These are phyloP conservation scores for Chloroclystis v-ata DNA, from an alignment of 2,888 invertebrate species.

Conservation along the genomic window DNA sequence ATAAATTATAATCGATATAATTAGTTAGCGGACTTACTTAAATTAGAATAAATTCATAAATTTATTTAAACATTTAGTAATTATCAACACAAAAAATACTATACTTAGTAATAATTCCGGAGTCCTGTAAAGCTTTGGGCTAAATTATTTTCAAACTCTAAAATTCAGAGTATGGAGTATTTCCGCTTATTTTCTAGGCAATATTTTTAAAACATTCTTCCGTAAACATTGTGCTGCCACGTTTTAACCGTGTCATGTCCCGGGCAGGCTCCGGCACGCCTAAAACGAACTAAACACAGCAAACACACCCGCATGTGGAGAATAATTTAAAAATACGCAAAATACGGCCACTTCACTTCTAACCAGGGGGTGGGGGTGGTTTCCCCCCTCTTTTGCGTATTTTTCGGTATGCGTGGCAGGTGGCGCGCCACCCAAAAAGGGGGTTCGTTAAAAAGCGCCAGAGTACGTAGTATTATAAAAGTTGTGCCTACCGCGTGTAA, in stretches of 20 bases:
- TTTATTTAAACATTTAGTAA: no score
- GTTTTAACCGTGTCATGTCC: conserved; percentile 20
- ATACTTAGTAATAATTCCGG: no score
- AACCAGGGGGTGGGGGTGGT: conserved; percentile 60
- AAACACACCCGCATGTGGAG: conserved; percentile 63
- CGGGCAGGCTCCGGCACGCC: conserved; percentile 40
- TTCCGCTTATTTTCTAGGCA: no score
- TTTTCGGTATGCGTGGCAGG: conserved; percentile 79
- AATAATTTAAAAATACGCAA: conserved; percentile 78
- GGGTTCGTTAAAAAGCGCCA: conserved; percentile 76
- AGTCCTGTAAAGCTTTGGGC: no score
- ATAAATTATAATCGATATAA: no score
- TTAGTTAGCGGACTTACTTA: no score
- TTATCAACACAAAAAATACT: no score
- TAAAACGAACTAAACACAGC: conserved; percentile 61
- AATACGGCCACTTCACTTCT: conserved; percentile 75
- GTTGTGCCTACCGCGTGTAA: conserved; percentile 78
- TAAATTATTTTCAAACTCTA: no score
- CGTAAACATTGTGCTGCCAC: neutral
- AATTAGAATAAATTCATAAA: no score
- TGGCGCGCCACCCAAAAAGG: conserved; percentile 58
- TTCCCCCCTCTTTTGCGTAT: conserved; percentile 67
- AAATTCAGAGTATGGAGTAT: no score
- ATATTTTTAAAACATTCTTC: no score
- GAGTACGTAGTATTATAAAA: conserved; percentile 78